Evolutionary conservation across 2,113 vertebrate genomes (phyloP).

Genomic region (Colossoma macropomum): DNA sequence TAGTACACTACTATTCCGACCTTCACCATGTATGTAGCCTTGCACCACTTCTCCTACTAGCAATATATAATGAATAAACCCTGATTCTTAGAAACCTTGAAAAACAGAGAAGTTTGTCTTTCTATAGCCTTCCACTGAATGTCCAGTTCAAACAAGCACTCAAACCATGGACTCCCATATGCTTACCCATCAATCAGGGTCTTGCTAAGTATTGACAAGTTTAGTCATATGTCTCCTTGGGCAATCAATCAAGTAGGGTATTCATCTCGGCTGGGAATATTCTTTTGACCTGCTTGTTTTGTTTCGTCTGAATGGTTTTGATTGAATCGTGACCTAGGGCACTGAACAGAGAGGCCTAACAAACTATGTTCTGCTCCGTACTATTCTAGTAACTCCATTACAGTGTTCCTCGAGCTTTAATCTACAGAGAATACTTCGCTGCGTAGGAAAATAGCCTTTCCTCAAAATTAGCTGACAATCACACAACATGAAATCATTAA

Average conservation of each 20-base stretch:
- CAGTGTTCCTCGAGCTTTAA: constrained; percentile 8
- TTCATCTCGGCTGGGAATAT: constrained; percentile 31
- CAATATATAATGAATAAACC: neutral
- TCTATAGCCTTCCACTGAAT: neutral
- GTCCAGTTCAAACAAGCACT: neutral
- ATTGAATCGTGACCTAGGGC: constrained; percentile 28
- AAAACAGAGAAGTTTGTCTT: neutral
- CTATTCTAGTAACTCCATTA: constrained; percentile 29
- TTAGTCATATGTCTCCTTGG: constrained; percentile 29
- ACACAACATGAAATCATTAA: neutral
- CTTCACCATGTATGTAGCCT: neutral
- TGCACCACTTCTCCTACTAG: neutral
- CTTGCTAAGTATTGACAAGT: constrained; percentile 22
- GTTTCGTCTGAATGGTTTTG: constrained; percentile 39
- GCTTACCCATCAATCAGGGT: constrained; percentile 2
- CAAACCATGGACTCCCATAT: neutral
- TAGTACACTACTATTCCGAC: neutral
- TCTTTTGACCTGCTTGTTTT: constrained; percentile 5
- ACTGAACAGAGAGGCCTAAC: constrained; percentile 21
- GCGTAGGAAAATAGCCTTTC: neutral
- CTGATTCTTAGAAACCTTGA: neutral
- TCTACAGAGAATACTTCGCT: neutral
- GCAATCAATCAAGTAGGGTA: constrained; percentile 24
- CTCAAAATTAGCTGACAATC: constrained; percentile 7
- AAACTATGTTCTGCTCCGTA: constrained; percentile 2